A percentile compares a stretch with the other conserved stretches of the same genome.
Evolutionary conservation across 2,888 invertebrate genomes (phyloP).

Genomic region (Magallana nippona): DNA sequence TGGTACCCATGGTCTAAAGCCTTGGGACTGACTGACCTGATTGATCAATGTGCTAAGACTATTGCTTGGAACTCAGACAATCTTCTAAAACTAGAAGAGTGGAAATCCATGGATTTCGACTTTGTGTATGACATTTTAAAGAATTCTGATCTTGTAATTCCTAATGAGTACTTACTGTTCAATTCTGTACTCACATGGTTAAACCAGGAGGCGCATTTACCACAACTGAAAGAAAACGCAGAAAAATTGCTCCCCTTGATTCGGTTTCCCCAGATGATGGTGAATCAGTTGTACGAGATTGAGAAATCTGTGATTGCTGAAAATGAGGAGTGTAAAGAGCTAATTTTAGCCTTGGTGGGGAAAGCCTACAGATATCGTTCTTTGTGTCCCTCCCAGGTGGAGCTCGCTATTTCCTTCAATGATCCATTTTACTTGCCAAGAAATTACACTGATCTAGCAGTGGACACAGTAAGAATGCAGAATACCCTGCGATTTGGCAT

Average conservation of each 20-base stretch:
- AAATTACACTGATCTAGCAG: constrained; percentile 76
- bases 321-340: constrained; percentile 57
- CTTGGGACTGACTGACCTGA: constrained; percentile 73
- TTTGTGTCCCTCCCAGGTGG: constrained; percentile 75
- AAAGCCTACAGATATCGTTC: constrained; percentile 79
- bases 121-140: constrained; percentile 76
- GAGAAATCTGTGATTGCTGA: constrained; percentile 68
- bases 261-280: constrained; percentile 79
- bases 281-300: constrained; percentile 72
- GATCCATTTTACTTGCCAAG: constrained; percentile 76
- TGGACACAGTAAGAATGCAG: constrained; percentile 79
- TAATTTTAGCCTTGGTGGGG: constrained; percentile 73
- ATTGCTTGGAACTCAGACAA: constrained; percentile 79
- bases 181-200: constrained; percentile 75
- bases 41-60: constrained; percentile 77
- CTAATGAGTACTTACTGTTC: constrained; percentile 74
- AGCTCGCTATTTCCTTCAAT: constrained; percentile 71
- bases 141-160: constrained; percentile 76
- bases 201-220: constrained; percentile 61
- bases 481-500: constrained; percentile 79
- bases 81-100: constrained; percentile 74
- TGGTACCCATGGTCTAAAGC: constrained; percentile 80
- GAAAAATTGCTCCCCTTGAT: constrained; percentile 75
- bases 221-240: constrained; percentile 61
- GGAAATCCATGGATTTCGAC: constrained; percentile 78